These are phyloP conservation scores for Helarctos malayanus DNA, from an alignment of 2,797 vertebrate genomes.

Conservation along the genomic window DNA sequence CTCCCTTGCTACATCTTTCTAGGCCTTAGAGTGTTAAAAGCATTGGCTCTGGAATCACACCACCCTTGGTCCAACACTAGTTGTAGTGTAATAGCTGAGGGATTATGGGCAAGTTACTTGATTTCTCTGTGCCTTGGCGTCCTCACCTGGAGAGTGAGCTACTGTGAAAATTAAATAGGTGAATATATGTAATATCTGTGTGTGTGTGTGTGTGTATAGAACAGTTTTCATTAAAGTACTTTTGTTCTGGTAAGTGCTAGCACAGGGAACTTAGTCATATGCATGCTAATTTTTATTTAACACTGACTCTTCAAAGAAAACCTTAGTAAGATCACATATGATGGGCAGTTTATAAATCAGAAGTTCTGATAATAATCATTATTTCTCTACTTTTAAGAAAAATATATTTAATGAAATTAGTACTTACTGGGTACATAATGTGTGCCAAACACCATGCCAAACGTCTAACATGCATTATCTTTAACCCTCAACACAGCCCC, in stretches of 20 bases:
- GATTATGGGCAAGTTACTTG: not conserved
- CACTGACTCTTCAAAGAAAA: not conserved
- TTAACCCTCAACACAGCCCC: conserved; percentile 8
- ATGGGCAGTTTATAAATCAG: not conserved
- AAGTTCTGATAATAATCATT: not conserved
- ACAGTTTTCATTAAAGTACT: not conserved
- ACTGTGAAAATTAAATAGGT: not conserved
- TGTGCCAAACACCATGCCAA: not conserved
- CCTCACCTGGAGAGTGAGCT: not conserved
- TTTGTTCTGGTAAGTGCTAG: not conserved
- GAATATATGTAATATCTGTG: not conserved
- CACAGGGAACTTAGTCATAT: not conserved
- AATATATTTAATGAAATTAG: not conserved
- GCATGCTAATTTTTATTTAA: not conserved
- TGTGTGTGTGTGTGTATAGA: not conserved
- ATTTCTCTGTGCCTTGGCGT: not conserved
- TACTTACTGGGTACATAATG: not conserved
- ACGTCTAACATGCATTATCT: not conserved
- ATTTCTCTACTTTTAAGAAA: not conserved
- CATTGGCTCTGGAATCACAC: not conserved
- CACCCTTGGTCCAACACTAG: not conserved
- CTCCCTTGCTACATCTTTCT: not conserved
- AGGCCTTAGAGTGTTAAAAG: not conserved
- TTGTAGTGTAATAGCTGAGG: not conserved
- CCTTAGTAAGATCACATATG: not conserved